Evolutionary conservation across 2,888 invertebrate genomes (phyloP), one percentile per base, ranked within the genome.

Genomic region (Corbicula japonica): DNA sequence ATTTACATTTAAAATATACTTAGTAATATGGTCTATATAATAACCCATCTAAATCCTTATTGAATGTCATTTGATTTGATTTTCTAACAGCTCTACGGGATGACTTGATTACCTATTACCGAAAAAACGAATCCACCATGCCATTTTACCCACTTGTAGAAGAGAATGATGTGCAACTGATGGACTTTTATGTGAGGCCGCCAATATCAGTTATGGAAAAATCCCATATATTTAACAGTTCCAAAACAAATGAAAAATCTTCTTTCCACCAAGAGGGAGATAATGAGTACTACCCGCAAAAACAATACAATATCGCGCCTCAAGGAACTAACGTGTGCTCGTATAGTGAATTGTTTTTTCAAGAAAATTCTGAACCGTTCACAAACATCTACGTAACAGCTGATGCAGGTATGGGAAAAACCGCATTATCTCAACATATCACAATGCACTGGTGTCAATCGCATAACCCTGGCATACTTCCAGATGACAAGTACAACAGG

Each of bases 331-430:
- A 30, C 28, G 5, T 18, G 18, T 18, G 18, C 2, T 58, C 58
- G 18, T 58, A 32, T 15, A 8, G 58, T 1, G 58, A 58, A 15
- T 18, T 58, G 34, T 58, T 58, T 58, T 18, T 10, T 18, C 6
- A 18, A 5, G 18, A 21, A 5, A 18, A 18, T 18, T 18, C n/a
- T 46, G 21, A 46, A 18, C 4, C 21, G 5, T 58, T 32, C 58
- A 58, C 28, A 58, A 30, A 58, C n/a, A 58, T 58, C 12, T 58
- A 58, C 21, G 15, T 58, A 15, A 58, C 58, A 5, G 58, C 58
- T 15, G 30, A 60, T 1, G 60, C 60, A 21, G 60, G 60, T 1
- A n/a, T 60, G 10, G 60, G 60, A 12, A 60, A 60, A 30, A 58
- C 58, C n/a, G 23, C 34, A 15, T 58, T 32, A 21, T 12, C 32